These are phyloP conservation scores for Eonycteris spelaea DNA, from an alignment of 2,113 vertebrate species.

Conservation along the genomic window DNA sequence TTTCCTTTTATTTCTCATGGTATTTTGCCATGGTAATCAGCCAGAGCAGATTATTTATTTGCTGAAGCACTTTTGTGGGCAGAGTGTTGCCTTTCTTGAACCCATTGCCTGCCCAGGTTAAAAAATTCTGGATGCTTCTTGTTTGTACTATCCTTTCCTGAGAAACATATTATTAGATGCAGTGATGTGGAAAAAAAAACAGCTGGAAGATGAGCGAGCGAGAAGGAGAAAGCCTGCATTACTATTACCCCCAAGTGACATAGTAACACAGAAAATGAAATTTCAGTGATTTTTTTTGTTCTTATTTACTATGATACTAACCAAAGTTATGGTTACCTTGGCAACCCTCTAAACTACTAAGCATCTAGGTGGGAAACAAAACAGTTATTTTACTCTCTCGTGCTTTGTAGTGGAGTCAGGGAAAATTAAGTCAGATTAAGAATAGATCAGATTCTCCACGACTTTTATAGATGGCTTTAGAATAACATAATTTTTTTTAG, in stretches of 20 bases:
- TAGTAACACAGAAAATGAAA: constrained; percentile 28
- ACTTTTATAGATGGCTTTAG: background rate
- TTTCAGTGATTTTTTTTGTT: background rate
- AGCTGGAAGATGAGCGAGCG: background rate
- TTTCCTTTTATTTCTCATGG: background rate
- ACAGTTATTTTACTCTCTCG: background rate
- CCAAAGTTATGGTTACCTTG: constrained; percentile 56
- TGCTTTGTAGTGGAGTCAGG: background rate
- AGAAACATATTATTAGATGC: background rate
- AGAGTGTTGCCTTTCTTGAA: background rate
- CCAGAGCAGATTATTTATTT: background rate
- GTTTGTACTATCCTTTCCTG: background rate
- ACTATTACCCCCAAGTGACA: background rate
- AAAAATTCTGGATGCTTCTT: background rate
- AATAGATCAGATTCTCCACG: background rate
- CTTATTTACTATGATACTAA: constrained; percentile 38
- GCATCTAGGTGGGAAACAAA: background rate
- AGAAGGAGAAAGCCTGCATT: background rate
- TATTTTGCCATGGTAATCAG: background rate
- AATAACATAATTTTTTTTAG: background rate
- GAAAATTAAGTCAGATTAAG: constrained; percentile 22
- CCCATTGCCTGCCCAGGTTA: background rate
- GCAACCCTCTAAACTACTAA: background rate
- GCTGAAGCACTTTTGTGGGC: background rate
- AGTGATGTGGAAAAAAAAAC: background rate